Evolutionary conservation across 2,888 invertebrate genomes (phyloP).

Genomic region (Ectropis crepuscularia): DNA sequence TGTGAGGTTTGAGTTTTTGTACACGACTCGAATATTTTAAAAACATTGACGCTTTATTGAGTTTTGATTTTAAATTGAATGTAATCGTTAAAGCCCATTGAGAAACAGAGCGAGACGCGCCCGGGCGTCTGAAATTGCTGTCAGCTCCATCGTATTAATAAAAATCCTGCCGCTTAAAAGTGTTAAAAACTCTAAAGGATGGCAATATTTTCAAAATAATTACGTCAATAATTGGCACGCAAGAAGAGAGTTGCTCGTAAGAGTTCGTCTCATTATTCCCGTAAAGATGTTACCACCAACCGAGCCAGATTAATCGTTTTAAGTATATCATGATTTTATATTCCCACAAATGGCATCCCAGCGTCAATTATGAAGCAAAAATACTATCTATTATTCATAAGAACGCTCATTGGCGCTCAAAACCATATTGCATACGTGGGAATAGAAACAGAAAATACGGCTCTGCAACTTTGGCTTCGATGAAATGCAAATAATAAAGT

Average conservation of each 20-base stretch:
- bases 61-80: constrained; percentile 36
- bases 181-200: constrained; percentile 75
- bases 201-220: constrained; percentile 83
- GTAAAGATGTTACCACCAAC: constrained; percentile 80
- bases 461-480: not conserved
- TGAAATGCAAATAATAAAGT: not conserved
- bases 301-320: constrained; percentile 81
- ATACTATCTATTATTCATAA: constrained; percentile 78
- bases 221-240: constrained; percentile 84
- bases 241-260: constrained; percentile 59
- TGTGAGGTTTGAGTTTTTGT: constrained; percentile 20
- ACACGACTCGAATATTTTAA: constrained; percentile 15
- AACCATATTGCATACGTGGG: constrained; percentile 59
- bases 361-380: constrained; percentile 80
- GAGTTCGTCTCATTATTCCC: constrained; percentile 76
- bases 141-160: constrained; percentile 62
- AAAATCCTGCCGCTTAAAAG: constrained; percentile 72
- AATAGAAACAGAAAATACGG: constrained; percentile 23
- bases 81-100: constrained; percentile 68
- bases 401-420: constrained; percentile 37
- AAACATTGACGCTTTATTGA: constrained; percentile 25
- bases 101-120: constrained; percentile 64
- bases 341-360: constrained; percentile 38
- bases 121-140: constrained; percentile 58
- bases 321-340: constrained; percentile 80